These are phyloP conservation scores for Agrochola lota DNA, from an alignment of 2,888 invertebrate species.

Conservation along the genomic window DNA sequence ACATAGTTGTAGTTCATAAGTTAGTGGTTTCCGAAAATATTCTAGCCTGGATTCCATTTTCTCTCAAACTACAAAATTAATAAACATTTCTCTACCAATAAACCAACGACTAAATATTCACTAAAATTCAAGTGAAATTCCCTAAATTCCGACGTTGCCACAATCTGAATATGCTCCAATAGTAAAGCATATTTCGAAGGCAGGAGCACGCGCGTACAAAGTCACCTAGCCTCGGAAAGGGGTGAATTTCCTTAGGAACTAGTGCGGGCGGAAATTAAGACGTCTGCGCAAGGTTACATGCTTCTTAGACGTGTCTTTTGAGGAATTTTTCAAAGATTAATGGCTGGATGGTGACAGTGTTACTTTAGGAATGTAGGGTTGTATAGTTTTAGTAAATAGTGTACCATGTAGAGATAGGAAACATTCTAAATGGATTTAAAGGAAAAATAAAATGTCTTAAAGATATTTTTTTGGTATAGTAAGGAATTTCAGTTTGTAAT, in stretches of 20 bases:
- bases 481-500: no score
- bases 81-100: constrained; percentile 35
- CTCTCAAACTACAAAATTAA: constrained; percentile 39
- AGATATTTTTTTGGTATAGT: no score
- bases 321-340: constrained; percentile 54
- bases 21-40: neutral
- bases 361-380: neutral
- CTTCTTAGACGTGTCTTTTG: constrained; percentile 32
- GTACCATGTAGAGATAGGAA: neutral
- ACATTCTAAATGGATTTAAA: neutral
- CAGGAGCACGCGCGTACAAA: constrained; percentile 53
- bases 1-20: neutral
- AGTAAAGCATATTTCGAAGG: constrained; percentile 57
- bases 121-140: constrained; percentile 47
- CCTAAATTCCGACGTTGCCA: constrained; percentile 37
- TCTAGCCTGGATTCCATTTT: neutral
- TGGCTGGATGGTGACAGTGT: constrained; percentile 48
- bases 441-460: no score
- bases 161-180: constrained; percentile 46
- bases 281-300: constrained; percentile 65
- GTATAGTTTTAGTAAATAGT: neutral
- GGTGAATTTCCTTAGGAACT: constrained; percentile 66
- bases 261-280: constrained; percentile 71
- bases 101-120: constrained; percentile 33
- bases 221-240: constrained; percentile 59